Conservation (phyloP, 2,113 vertebrate genomes). For the Suricata suricatta region DNA sequence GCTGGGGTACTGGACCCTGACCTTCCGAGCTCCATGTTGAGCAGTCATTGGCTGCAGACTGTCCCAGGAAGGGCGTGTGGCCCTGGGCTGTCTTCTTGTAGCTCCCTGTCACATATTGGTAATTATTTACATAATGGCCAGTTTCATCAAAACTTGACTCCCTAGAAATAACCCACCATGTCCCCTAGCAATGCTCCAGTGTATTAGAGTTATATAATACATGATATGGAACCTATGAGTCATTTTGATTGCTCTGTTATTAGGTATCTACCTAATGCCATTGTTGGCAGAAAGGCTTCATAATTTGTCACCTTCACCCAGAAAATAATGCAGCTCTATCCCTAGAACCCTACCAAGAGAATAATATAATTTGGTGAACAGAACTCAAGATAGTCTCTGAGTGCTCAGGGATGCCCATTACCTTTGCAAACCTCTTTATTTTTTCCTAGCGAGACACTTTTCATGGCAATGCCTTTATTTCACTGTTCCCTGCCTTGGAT, state of each 20-base stretch:
- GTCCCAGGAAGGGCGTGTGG: neutral
- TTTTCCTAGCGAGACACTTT: neutral
- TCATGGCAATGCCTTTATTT: neutral
- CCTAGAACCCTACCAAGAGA: neutral
- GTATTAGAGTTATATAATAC: neutral
- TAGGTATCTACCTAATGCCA: neutral
- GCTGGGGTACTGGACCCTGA: neutral
- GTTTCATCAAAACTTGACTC: neutral
- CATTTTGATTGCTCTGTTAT: neutral
- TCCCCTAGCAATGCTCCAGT: neutral
- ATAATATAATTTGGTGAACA: neutral
- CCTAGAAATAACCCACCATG: neutral
- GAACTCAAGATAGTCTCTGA: neutral
- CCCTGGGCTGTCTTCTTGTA: neutral
- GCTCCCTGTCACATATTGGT: neutral
- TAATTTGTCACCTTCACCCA: neutral
- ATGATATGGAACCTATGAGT: neutral
- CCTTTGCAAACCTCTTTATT: neutral
- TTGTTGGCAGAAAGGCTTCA: neutral
- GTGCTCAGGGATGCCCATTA: neutral
- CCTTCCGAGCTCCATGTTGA: neutral
- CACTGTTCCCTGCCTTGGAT: neutral
- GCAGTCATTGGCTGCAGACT: neutral
- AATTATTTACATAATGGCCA: neutral
- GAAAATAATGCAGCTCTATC: neutral